These are phyloP conservation scores for Ataeniobius toweri DNA, from an alignment of 2,797 vertebrate genomes.

Conservation along the genomic window DNA sequence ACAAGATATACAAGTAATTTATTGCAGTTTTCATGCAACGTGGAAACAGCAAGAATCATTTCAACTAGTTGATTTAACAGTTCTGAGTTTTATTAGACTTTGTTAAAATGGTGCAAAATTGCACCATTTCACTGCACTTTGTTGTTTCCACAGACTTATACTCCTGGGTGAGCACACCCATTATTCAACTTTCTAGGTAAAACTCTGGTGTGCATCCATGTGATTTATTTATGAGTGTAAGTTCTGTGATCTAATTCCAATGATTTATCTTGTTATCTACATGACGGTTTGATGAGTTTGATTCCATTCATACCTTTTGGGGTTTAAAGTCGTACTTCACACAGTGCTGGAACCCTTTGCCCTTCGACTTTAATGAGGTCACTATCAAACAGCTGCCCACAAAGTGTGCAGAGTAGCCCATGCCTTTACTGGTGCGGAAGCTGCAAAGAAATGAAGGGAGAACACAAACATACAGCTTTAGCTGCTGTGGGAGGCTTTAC, in stretches of 20 bases:
- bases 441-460: slow-evolving; percentile 70
- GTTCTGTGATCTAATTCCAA: slow-evolving; percentile 22
- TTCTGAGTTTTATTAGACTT: not conserved
- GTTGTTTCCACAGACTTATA: not conserved
- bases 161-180: not conserved
- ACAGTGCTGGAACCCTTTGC: slow-evolving; percentile 98
- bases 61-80: not conserved
- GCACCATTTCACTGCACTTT: not conserved
- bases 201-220: not conserved
- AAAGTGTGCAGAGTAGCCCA: slow-evolving; percentile 98
- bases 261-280: slow-evolving; percentile 17
- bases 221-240: not conserved
- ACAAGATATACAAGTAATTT: not conserved
- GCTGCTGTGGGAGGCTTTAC: slow-evolving; percentile 11
- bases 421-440: slow-evolving; percentile 97
- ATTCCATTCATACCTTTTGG: slow-evolving; percentile 87
- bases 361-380: slow-evolving; percentile 97
- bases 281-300: slow-evolving; percentile 13
- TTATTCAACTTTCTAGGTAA: not conserved
- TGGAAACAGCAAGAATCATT: not conserved
- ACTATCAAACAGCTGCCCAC: slow-evolving; percentile 96
- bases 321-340: slow-evolving; percentile 99
- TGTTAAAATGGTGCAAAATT: not conserved
- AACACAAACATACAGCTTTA: slow-evolving; percentile 28
- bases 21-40: not conserved